These are phyloP conservation scores for Chloromyia formosa DNA, from an alignment of 2,888 invertebrate species.

Conservation along the genomic window DNA sequence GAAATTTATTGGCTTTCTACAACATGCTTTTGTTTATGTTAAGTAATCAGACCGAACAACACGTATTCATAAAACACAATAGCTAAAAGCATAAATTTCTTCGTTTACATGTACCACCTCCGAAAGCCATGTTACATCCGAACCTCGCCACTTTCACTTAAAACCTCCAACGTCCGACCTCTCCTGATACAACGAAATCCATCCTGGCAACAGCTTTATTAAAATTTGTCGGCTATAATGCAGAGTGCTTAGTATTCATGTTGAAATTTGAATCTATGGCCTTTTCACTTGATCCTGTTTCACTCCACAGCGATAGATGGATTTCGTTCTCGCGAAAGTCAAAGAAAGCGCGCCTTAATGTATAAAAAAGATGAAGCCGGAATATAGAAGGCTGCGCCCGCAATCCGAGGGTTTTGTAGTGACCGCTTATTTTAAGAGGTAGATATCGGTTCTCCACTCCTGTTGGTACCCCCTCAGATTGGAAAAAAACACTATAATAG, in stretches of 20 bases:
- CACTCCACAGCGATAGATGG: neutral
- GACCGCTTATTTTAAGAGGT: no score
- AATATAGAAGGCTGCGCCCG: no score
- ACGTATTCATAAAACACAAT: neutral
- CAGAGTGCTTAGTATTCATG: conserved; percentile 2
- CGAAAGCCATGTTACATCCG: neutral
- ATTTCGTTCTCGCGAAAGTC: no score
- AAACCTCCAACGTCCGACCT: neutral
- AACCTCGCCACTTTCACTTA: neutral
- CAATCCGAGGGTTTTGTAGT: no score
- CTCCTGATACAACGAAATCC: neutral
- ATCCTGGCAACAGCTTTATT: neutral
- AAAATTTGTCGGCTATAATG: conserved; percentile 3
- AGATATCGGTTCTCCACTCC: no score
- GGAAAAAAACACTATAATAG: no score
- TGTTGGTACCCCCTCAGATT: neutral
- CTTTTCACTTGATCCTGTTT: neutral
- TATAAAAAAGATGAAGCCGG: no score
- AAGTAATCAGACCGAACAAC: conserved; percentile 1
- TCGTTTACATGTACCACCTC: neutral
- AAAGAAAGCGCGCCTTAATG: no score
- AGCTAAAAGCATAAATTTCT: conserved; percentile 17
- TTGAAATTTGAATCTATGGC: conserved; percentile 4
- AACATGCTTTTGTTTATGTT: neutral
- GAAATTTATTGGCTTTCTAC: no score